phyloP scores from a whole-genome alignment of 2,888 invertebrate genomes.

The Arenicola marina region DNA sequence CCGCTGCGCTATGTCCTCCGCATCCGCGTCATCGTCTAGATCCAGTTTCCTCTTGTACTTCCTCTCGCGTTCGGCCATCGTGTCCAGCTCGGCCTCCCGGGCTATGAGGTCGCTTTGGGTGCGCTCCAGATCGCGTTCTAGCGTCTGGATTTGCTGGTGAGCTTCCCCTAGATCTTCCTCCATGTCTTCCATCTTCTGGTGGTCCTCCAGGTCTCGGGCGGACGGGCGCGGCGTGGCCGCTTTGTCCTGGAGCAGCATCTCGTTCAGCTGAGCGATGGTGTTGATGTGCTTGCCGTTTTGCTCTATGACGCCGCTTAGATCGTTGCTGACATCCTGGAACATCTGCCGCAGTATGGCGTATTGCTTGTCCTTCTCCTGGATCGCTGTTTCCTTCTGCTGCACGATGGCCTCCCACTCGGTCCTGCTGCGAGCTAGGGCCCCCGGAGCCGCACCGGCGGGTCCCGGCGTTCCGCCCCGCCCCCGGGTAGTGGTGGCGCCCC shows the following conservation, averaged over 20 bases:
- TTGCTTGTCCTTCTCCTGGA: conserved; percentile 26
- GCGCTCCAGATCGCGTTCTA: conserved; percentile 14
- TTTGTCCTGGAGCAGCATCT: conserved; percentile 14
- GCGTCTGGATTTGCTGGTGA: conserved; percentile 13
- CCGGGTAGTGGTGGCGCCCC: not conserved
- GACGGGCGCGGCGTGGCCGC: conserved; percentile 4
- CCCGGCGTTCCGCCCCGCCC: not conserved
- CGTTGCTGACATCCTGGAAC: conserved; percentile 25
- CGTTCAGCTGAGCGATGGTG: conserved; percentile 29
- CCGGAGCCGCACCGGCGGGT: too few species aligned
- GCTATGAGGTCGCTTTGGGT: conserved; percentile 8
- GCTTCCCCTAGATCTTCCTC: conserved; percentile 21
- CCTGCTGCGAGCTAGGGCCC: too few species aligned
- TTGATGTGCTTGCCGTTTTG: conserved; percentile 28
- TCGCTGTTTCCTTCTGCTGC: conserved; percentile 16
- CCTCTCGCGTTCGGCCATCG: conserved; percentile 12
- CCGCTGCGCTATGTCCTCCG: conserved; percentile 13
- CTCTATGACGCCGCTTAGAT: conserved; percentile 28
- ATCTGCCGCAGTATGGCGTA: conserved; percentile 24
- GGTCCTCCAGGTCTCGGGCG: not conserved
- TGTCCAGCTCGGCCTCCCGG: conserved; percentile 18
- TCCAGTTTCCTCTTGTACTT: conserved; percentile 25
- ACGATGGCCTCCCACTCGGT: conserved; percentile 9
- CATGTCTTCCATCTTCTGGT: conserved; percentile 12
- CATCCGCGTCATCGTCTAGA: conserved; percentile 15